phyloP scores from a whole-genome alignment of 2,888 invertebrate species.

The Caenorhabditis angaria region DNA sequence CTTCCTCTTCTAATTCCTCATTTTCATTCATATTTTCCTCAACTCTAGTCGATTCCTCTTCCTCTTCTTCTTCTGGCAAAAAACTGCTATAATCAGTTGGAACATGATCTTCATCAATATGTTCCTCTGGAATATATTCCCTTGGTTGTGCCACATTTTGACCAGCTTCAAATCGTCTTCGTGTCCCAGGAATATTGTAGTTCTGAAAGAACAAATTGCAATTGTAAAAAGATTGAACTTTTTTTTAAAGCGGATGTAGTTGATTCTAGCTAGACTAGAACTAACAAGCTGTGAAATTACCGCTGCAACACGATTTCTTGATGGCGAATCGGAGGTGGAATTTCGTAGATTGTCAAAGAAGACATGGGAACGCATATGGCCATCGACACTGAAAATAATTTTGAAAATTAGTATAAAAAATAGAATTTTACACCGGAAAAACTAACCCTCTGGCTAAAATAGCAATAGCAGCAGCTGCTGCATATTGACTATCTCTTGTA shows the following conservation, averaged over 20 bases:
- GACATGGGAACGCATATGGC: conserved; percentile 16
- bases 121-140: conserved; percentile 1
- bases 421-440: background rate
- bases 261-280: too few species aligned
- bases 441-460: conserved; percentile 43
- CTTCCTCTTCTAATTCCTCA: background rate
- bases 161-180: background rate
- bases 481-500: conserved; percentile 46
- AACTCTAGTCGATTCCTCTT: background rate
- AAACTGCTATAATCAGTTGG: background rate
- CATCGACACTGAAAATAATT: conserved; percentile 17
- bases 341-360: conserved; percentile 11
- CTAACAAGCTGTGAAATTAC: background rate
- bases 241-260: too few species aligned
- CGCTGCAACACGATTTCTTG: background rate
- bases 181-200: background rate
- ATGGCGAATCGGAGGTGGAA: background rate
- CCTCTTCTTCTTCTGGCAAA: background rate
- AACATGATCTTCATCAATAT: background rate
- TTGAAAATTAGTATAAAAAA: background rate
- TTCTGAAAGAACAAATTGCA: background rate
- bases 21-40: background rate
- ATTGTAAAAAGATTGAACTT: background rate
- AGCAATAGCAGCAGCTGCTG: conserved; percentile 52
- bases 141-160: conserved; percentile 6